Percentiles rank a stretch among this genome's conserved stretches.
Evolutionary conservation across 2,113 vertebrate genomes (phyloP).

Genomic region (Sapajus apella): DNA sequence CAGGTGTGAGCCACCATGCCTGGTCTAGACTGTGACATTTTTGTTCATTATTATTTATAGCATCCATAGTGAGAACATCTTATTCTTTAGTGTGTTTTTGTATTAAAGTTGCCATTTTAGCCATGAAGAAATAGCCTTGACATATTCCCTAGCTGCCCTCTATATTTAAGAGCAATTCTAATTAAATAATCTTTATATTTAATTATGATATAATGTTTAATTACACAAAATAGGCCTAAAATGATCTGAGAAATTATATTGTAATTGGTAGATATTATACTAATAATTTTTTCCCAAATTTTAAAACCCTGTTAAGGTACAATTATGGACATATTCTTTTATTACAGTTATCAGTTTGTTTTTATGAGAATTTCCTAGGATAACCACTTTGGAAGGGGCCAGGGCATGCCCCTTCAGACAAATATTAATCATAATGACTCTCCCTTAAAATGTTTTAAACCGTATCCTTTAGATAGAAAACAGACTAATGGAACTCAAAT

Average conservation of each 20-base stretch:
- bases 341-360: background rate
- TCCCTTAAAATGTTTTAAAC: background rate
- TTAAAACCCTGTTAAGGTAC: background rate
- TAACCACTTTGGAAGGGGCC: background rate
- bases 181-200: slow-evolving; percentile 30
- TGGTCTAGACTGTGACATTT: background rate
- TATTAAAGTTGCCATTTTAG: background rate
- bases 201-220: slow-evolving; percentile 1
- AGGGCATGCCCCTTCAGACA: background rate
- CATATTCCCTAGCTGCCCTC: background rate
- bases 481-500: background rate
- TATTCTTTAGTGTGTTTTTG: slow-evolving; percentile 4
- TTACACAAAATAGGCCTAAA: background rate
- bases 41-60: slow-evolving; percentile 6
- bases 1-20: too few species aligned
- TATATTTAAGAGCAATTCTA: background rate
- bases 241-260: slow-evolving; percentile 6
- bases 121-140: background rate
- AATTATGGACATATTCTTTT: background rate
- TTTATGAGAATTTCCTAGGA: background rate
- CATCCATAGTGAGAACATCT: background rate
- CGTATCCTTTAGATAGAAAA: background rate
- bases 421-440: background rate
- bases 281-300: background rate
- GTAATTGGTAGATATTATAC: background rate